Evolutionary conservation across 2,113 vertebrate species (phyloP).

Genomic region (Verasper variegatus): DNA sequence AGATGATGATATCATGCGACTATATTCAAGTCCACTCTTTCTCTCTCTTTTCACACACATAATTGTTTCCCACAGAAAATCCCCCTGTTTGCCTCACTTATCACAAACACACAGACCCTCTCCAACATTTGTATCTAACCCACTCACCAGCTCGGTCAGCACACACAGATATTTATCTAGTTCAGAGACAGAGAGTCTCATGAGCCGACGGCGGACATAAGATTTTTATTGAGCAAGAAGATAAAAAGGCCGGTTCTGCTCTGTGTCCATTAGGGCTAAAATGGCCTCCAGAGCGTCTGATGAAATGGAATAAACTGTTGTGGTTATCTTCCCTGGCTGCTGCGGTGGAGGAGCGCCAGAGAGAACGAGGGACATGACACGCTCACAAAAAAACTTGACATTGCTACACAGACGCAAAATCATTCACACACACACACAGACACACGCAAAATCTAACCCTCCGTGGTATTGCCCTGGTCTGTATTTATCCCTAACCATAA

Average conservation of each 20-base stretch:
- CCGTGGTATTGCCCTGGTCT: constrained; percentile 68
- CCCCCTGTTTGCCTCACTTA: constrained; percentile 42
- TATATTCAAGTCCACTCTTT: constrained; percentile 25
- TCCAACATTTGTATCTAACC: neutral
- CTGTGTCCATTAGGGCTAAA: constrained; percentile 67
- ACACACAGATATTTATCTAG: constrained; percentile 58
- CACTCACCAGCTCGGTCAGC: constrained; percentile 38
- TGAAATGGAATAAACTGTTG: constrained; percentile 76
- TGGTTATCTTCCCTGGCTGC: constrained; percentile 60
- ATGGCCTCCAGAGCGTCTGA: constrained; percentile 63
- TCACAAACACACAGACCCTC: constrained; percentile 43
- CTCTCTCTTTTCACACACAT: constrained; percentile 17
- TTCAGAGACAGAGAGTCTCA: constrained; percentile 61
- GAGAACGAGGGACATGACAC: constrained; percentile 6
- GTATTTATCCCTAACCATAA: constrained; percentile 81
- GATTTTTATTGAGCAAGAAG: constrained; percentile 71
- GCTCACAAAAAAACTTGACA: constrained; percentile 11
- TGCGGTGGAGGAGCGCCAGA: constrained; percentile 32
- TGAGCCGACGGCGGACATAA: constrained; percentile 12
- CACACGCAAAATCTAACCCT: constrained; percentile 42
- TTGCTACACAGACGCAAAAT: constrained; percentile 18
- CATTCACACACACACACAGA: constrained; percentile 47
- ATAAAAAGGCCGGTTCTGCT: constrained; percentile 68
- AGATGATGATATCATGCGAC: constrained; percentile 66
- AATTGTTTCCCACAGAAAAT: constrained; percentile 57